These are phyloP conservation scores for Drosophila planitibia DNA, from an alignment of 2,888 invertebrate species.

Conservation along the genomic window DNA sequence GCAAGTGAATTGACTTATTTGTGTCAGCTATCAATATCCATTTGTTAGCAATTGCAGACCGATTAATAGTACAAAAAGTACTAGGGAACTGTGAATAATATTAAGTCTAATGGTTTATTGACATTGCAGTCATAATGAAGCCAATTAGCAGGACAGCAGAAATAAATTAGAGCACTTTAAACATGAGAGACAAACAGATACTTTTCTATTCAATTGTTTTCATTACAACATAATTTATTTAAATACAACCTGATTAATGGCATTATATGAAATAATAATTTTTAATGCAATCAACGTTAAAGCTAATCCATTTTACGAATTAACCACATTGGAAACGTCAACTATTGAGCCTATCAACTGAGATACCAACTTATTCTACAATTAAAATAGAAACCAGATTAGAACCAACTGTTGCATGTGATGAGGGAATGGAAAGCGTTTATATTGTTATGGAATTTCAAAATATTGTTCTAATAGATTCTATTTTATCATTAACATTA, in stretches of 20 bases:
- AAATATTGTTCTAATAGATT: constrained; percentile 3
- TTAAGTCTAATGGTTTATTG: neutral
- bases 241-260: neutral
- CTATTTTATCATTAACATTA: constrained; percentile 6
- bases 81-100: neutral
- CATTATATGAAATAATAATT: constrained; percentile 2
- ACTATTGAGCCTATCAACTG: neutral
- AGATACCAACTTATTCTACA: neutral
- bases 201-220: too few species aligned
- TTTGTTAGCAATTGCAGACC: constrained; percentile 1
- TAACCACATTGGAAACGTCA: neutral
- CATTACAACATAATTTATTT: neutral
- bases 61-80: neutral
- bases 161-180: neutral
- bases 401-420: constrained; percentile 2
- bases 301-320: constrained; percentile 3
- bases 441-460: neutral
- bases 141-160: neutral
- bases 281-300: neutral
- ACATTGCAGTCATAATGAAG: neutral
- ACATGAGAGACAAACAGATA: constrained; percentile 6
- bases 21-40: constrained; percentile 1
- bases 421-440: neutral
- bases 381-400: neutral
- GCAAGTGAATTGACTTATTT: neutral